phyloP scores from a whole-genome alignment of 2,888 invertebrate species.

The Cheilosia urbana region DNA sequence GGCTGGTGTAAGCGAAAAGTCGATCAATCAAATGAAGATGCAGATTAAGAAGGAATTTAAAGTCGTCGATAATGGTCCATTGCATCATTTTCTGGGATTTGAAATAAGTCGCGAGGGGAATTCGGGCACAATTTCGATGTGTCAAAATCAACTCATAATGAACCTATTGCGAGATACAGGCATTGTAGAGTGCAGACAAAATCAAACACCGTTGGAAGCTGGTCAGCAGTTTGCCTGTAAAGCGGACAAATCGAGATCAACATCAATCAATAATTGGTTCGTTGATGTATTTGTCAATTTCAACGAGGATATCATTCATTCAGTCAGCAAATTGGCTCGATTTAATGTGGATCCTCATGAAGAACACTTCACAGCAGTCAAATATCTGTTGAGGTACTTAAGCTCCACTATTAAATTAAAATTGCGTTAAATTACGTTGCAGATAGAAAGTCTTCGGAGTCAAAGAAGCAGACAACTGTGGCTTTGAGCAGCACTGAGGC shows the following conservation, averaged over 20 bases:
- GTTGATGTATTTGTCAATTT: conserved; percentile 61
- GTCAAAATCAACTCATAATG: conserved; percentile 8
- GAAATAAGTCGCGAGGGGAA: conserved; percentile 12
- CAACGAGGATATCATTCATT: conserved; percentile 15
- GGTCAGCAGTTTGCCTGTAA: conserved; percentile 43
- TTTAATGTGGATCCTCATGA: conserved; percentile 54
- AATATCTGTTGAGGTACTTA: conserved; percentile 65
- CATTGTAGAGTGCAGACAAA: conserved; percentile 20
- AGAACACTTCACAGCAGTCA: conserved; percentile 63
- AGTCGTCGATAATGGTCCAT: conserved; percentile 30
- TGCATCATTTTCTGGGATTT: conserved; percentile 40
- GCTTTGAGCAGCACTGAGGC: conserved; percentile 69
- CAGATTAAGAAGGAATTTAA: conserved; percentile 28
- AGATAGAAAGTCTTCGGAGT: conserved; percentile 63
- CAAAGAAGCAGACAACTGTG: conserved; percentile 55
- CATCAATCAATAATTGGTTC: conserved; percentile 69
- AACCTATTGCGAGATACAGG: conserved; percentile 4
- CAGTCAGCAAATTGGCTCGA: conserved; percentile 50
- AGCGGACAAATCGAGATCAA: conserved; percentile 3
- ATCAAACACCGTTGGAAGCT: conserved; percentile 48
- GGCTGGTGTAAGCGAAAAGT: conserved; percentile 36
- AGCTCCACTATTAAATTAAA: conserved; percentile 35
- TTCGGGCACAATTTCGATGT: not conserved
- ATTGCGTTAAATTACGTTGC: conserved; percentile 28
- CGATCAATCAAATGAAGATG: conserved; percentile 22